Percentiles rank a stretch among this genome's conserved stretches.
Evolutionary conservation across 2,888 invertebrate genomes (phyloP).

Genomic region (Drosophila mimetica): DNA sequence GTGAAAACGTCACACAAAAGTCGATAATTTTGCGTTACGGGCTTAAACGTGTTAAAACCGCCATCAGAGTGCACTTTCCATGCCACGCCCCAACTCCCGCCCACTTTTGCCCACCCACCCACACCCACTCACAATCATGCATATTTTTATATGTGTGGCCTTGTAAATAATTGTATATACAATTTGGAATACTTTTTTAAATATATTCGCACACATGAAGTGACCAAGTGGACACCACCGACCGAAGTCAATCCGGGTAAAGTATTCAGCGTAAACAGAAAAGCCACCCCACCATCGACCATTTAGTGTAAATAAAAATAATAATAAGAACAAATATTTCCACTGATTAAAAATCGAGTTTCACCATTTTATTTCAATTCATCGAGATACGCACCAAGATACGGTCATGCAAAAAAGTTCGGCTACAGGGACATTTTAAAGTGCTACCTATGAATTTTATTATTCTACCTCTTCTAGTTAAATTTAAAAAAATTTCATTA

Average conservation of each 20-base stretch:
- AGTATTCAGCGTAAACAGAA: conserved; percentile 50
- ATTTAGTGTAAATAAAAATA: conserved; percentile 44
- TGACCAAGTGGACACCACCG: conserved; percentile 62
- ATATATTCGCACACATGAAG: conserved; percentile 52
- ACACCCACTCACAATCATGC: conserved; percentile 13
- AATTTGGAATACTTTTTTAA: conserved; percentile 46
- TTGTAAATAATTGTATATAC: conserved; percentile 53
- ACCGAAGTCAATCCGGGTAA: conserved; percentile 58
- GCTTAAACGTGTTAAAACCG: conserved; percentile 68
- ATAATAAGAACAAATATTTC: conserved; percentile 43
- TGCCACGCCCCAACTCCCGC: conserved; percentile 4
- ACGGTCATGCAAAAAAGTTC: not conserved
- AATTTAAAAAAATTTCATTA: no score
- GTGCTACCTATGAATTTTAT: not conserved
- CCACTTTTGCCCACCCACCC: not conserved
- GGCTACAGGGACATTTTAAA: conserved; percentile 3
- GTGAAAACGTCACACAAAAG: conserved; percentile 68
- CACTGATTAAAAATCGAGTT: conserved; percentile 51
- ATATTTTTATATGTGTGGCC: conserved; percentile 34
- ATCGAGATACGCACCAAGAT: conserved; percentile 26
- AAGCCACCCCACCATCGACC: not conserved
- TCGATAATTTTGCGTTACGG: conserved; percentile 72
- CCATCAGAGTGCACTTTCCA: conserved; percentile 61
- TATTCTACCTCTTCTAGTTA: no score
- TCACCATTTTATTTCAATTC: conserved; percentile 52